Evolutionary conservation across 2,888 invertebrate genomes (phyloP).

Genomic region (Heliconius ethilla): DNA sequence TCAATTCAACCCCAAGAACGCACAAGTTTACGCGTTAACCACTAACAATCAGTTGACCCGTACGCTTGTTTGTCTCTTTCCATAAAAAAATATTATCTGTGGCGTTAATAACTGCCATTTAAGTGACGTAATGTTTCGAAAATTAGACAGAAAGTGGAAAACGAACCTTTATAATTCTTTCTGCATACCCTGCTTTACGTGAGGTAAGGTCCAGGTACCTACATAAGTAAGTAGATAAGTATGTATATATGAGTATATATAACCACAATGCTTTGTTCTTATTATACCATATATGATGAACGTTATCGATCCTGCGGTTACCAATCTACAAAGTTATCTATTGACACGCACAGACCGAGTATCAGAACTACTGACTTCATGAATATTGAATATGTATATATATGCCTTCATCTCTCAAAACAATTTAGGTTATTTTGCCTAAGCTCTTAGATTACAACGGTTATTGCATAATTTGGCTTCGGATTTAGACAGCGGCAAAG

Average conservation of each 20-base stretch:
- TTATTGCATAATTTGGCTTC: neutral
- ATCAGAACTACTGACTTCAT: slow-evolving; percentile 19
- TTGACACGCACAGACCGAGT: slow-evolving; percentile 13
- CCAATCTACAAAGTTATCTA: slow-evolving; percentile 13
- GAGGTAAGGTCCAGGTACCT: too few species aligned
- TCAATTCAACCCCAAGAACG: too few species aligned
- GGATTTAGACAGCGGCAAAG: neutral
- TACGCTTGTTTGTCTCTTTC: too few species aligned
- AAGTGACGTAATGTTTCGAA: too few species aligned
- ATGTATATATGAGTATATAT: too few species aligned
- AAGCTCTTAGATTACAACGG: slow-evolving; percentile 8
- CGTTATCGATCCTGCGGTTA: slow-evolving; percentile 24
- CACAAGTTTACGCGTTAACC: too few species aligned
- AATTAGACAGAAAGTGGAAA: too few species aligned
- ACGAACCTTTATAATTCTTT: too few species aligned
- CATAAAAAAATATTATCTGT: too few species aligned
- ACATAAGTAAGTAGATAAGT: neutral
- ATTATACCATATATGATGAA: slow-evolving; percentile 6
- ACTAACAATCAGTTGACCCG: too few species aligned
- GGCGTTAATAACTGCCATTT: too few species aligned
- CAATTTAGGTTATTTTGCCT: slow-evolving; percentile 5
- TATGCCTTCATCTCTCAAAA: neutral
- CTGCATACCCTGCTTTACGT: too few species aligned
- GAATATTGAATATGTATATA: slow-evolving; percentile 17
- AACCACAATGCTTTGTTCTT: neutral